Base-by-base conservation (phyloP, 2,113 vertebrate species). In the Spea multiplicata region DNA sequence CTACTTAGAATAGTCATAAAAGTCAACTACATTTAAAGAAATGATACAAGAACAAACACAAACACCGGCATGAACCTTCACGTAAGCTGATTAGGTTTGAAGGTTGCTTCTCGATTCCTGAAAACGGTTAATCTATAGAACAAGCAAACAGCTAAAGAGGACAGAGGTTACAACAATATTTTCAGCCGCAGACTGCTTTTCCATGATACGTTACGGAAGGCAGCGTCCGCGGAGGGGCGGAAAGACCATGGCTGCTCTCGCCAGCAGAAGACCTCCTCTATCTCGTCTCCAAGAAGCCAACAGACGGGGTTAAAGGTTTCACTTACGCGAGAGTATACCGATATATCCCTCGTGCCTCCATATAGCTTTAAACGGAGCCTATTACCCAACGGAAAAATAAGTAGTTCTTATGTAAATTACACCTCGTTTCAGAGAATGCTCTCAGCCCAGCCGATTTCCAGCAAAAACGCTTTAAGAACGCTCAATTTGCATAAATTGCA, bases 371-470 rank as follows among this genome's bases (percentile, higher is more conserved):
- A 59, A 59, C 12, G 10, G 55, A 59, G 10, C 14, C 6, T 12
- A 59, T 59, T 59, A 9, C 10, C 55, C 55, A 59, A 13, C 10
- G 3, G 55, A 13, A 59, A 13, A 50, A 53, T 30, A 53, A 53
- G 48, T 71, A 47, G 49, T 71, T 17, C 53, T 71, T 13, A 12
- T 57, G 50, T 55, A 45, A 46, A 57, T 72, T 64, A 64, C 61
- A 64, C 70, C 50, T 55, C 17, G 5, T 17, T 55, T 45, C 45
- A 6, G 45, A 44, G 70, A 72, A 57, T 30, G 70, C 50, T 59
- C 44, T 72, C 2, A 44, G 17, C 8, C 7, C 17, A 44, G 69
- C 17, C 44, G 13, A 30, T 53, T 71, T 10, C 14, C 8, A 7
- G 7, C 10, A 17, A 12, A 30, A 50, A 17, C 30, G n/a, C 48